Evolutionary conservation across 2,797 vertebrate genomes (phyloP).

Genomic region (Potorous gilbertii): DNA sequence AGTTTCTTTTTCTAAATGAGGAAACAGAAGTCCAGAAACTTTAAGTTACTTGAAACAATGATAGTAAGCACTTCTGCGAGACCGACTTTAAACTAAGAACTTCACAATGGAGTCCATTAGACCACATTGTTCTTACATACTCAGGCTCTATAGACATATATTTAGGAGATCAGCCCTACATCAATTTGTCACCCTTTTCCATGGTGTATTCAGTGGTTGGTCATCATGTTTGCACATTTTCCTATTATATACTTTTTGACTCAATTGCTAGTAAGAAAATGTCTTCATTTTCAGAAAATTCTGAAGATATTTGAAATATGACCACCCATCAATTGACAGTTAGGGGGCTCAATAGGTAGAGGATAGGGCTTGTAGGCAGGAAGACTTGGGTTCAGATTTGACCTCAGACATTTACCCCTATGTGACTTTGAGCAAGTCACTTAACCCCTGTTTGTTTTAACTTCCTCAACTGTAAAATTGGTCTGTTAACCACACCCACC

Average conservation of each 20-base stretch:
- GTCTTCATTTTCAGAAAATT: conserved; percentile 24
- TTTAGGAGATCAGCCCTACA: background rate
- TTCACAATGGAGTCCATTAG: background rate
- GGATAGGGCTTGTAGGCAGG: background rate
- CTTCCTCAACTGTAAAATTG: background rate
- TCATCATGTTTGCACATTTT: conserved; percentile 20
- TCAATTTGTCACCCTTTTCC: background rate
- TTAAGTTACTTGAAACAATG: too few relatives aligned
- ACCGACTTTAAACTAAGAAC: background rate
- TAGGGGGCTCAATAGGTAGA: background rate
- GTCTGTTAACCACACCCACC: background rate
- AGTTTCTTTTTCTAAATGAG: background rate
- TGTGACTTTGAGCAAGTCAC: background rate
- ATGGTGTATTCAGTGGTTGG: background rate
- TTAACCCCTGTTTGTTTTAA: background rate
- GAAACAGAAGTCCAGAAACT: background rate
- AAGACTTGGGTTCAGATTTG: background rate
- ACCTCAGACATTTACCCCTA: background rate
- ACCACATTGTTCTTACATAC: background rate
- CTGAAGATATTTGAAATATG: background rate
- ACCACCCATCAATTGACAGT: background rate
- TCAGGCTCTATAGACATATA: background rate
- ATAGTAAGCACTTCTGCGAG: background rate
- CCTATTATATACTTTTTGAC: background rate
- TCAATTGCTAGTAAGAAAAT: conserved; percentile 27